A percentile compares a stretch with the other conserved stretches of the same genome.
Conservation (phyloP, 2,113 vertebrate genomes). For the Ciconia boyciana region DNA sequence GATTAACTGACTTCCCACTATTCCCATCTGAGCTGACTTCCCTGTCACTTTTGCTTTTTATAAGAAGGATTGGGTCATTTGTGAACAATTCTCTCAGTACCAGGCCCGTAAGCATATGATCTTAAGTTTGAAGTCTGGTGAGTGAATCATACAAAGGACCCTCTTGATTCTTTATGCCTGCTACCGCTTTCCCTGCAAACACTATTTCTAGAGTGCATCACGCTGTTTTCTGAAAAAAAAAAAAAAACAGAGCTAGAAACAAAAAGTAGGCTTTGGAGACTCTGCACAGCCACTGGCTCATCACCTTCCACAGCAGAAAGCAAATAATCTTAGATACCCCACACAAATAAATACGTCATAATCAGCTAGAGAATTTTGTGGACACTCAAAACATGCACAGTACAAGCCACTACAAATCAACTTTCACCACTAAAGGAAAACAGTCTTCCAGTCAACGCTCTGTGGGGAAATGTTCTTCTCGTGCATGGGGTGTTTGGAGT, state of each 20-base stretch:
- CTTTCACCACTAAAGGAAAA: conserved; percentile 33
- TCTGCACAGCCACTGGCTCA: background rate
- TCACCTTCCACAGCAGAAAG: background rate
- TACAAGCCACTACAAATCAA: conserved; percentile 50
- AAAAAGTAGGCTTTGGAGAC: background rate
- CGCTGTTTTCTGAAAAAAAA: background rate
- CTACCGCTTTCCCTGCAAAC: background rate
- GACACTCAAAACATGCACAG: conserved; percentile 1
- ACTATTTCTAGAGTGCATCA: background rate
- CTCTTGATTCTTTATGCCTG: background rate
- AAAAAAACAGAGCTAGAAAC: background rate
- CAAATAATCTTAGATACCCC: conserved; percentile 4
- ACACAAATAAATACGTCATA: background rate
- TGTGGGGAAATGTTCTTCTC: background rate
- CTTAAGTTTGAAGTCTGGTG: background rate
- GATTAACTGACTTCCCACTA: background rate
- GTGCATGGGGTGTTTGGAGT: background rate
- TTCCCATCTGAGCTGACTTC: background rate
- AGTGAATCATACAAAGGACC: background rate
- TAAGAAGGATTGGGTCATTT: background rate
- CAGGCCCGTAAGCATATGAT: background rate
- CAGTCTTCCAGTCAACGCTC: background rate
- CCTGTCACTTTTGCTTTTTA: background rate
- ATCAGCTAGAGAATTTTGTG: conserved; percentile 6
- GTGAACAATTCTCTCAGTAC: background rate